phyloP scores from a whole-genome alignment of 2,113 vertebrate genomes.

The Equus quagga region DNA sequence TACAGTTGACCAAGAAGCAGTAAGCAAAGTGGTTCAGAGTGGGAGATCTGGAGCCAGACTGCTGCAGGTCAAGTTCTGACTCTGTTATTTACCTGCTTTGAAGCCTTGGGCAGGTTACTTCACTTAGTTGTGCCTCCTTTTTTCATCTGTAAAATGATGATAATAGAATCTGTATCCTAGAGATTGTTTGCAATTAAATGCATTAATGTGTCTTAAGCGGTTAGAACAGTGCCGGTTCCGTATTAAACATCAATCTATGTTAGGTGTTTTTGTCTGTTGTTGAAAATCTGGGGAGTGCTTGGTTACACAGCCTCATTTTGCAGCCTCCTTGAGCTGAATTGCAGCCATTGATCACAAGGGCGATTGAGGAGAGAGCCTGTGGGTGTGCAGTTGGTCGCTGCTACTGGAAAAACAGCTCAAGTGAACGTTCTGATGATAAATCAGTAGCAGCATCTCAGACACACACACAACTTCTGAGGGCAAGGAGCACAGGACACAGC shows the following conservation, averaged over 20 bases:
- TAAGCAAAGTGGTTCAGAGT: background rate
- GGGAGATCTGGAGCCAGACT: background rate
- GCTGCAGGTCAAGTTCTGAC: background rate
- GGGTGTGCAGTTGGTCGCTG: background rate
- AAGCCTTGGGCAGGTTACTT: background rate
- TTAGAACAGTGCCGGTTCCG: background rate
- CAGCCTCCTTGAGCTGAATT: background rate
- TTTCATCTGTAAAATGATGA: background rate
- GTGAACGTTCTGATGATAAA: background rate
- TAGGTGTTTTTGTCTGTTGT: conserved; percentile 14
- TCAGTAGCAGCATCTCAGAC: background rate
- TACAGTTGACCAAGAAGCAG: background rate
- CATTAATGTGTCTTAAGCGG: background rate
- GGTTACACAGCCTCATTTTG: background rate
- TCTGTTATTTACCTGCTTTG: background rate
- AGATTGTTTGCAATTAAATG: background rate
- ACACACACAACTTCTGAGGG: background rate
- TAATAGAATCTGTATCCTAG: background rate
- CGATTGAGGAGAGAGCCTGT: background rate
- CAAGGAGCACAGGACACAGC: background rate
- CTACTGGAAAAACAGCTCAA: background rate
- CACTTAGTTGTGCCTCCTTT: background rate
- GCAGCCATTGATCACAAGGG: background rate
- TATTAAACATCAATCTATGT: background rate
- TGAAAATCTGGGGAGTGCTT: background rate